phyloP scores from a whole-genome alignment of 2,113 vertebrate species.

The Pandion haliaetus region DNA sequence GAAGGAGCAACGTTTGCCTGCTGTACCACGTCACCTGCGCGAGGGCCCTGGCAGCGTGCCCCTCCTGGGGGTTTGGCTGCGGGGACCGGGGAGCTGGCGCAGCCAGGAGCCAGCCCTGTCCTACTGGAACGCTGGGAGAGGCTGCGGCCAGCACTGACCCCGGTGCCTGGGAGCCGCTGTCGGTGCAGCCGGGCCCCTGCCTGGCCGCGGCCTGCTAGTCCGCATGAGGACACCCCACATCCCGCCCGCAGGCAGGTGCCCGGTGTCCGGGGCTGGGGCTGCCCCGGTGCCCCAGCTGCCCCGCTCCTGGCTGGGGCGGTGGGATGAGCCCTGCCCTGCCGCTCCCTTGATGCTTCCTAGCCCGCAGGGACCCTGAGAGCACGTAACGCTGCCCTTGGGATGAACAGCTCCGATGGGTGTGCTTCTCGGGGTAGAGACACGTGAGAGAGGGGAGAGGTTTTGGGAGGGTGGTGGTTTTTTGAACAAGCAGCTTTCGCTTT shows the following conservation, averaged over 20 bases:
- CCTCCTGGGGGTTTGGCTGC: neutral
- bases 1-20: neutral
- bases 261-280: accelerated
- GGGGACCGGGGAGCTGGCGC: neutral
- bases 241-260: no score
- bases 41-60: neutral
- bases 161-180: neutral
- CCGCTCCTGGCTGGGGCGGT: accelerated
- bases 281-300: neutral
- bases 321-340: neutral
- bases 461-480: neutral
- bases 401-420: accelerated
- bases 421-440: neutral
- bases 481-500: neutral
- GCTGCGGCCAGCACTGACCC: neutral
- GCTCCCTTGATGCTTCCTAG: accelerated
- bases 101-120: neutral
- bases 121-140: accelerated
- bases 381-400: accelerated
- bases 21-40: neutral
- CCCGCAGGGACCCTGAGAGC: neutral
- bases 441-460: neutral
- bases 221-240: neutral
- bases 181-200: neutral
- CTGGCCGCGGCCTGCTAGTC: neutral